Evolutionary conservation across 37 sponge, comb jelly and placozoan species (phyloP), one percentile per base, ranked within the genome.

Genomic region (Cladorhizidae sp.): DNA sequence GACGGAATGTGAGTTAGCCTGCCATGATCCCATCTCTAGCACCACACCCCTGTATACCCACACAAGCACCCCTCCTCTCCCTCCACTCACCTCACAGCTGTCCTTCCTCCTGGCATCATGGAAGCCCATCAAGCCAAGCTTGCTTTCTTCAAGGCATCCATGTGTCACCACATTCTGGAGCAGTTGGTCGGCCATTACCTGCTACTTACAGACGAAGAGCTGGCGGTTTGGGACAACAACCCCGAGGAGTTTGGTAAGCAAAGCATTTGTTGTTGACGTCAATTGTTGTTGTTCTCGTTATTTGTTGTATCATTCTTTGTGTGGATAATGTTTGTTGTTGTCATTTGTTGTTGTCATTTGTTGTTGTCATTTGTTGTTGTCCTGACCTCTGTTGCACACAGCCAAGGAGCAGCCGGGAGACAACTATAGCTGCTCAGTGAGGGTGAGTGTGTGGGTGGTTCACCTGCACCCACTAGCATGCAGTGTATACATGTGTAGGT

Each of bases 231-330:
- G 87, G 57, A 91, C 3, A 72, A 74, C 28, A 75, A 74, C 45
- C 77, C 92, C 2, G 92, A 91, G 35, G 92, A 91, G n/a, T 91
- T 86, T 74, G 71, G 83, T 86, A 78, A 5, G 36, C 67, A 14
- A 14, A 5, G 9, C 5, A 9, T 45, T 45, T 45, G 49, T 45
- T 45, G 49, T 9, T 45, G 5, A 9, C 8, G 49, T n/a, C n/a
- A n/a, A n/a, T n/a, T n/a, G n/a, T n/a, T n/a, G n/a, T n/a, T n/a
- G n/a, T n/a, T n/a, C n/a, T n/a, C n/a, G n/a, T n/a, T n/a, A n/a
- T n/a, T n/a, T n/a, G n/a, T n/a, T n/a, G n/a, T 12, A 45, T 45
- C 9, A 9, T 45, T 45, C 9, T 12, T 45, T 45, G 9, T 12
- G 49, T 45, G 49, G 5, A 9, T 5, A 12, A 45, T 45, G 5